These are phyloP conservation scores for Agrotis segetum DNA, from an alignment of 2,888 invertebrate species.

Conservation along the genomic window DNA sequence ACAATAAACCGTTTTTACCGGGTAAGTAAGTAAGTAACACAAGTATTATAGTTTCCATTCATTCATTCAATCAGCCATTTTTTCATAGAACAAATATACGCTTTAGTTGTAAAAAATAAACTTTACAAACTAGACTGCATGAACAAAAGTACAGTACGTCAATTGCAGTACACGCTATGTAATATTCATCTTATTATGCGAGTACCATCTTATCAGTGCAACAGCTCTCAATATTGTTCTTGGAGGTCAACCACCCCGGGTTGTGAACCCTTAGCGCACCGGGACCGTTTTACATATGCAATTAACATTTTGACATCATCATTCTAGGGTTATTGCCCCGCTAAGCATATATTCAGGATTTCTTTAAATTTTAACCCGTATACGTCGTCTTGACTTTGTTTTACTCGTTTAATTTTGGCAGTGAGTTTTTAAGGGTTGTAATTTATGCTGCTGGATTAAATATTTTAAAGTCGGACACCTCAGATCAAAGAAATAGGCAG, in stretches of 20 bases:
- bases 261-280: conserved; percentile 66
- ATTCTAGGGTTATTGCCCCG: conserved; percentile 48
- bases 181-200: neutral
- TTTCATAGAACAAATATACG: neutral
- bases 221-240: conserved; percentile 42
- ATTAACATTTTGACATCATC: conserved; percentile 75
- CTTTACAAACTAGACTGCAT: neutral
- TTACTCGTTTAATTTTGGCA: conserved; percentile 26
- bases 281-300: conserved; percentile 77
- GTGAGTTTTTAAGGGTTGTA: conserved; percentile 3
- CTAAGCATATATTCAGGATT: conserved; percentile 45
- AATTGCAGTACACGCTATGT: neutral
- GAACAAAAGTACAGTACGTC: neutral
- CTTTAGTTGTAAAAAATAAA: neutral
- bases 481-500: too few relatives aligned
- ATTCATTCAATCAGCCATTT: neutral
- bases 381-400: conserved; percentile 17
- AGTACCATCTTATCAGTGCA: conserved; percentile 31
- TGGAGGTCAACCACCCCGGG: conserved; percentile 71
- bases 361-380: conserved; percentile 52
- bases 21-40: too few relatives aligned
- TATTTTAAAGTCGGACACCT: neutral
- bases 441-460: neutral
- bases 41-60: neutral
- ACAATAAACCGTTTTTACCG: neutral